A percentile compares a stretch with the other conserved stretches of the same genome.
Conservation (phyloP, 2,113 vertebrate genomes). For the Bolborhynchus lineola region DNA sequence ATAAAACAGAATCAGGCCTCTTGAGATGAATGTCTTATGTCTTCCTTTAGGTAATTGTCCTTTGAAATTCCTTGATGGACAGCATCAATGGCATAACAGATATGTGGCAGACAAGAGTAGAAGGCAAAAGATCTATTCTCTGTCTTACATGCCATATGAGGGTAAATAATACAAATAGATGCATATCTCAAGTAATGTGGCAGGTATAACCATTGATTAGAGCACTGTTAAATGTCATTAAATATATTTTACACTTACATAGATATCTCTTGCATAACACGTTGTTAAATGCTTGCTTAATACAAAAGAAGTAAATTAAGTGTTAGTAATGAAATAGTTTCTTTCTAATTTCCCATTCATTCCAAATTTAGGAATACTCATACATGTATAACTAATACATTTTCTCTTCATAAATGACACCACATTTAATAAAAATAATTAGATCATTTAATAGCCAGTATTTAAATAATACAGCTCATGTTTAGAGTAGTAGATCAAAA, state of each 20-base stretch:
- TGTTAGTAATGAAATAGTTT: not conserved
- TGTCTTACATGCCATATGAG: not conserved
- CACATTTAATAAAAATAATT: not conserved
- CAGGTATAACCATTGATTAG: not conserved
- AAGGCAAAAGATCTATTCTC: not conserved
- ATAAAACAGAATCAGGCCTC: slow-evolving; percentile 26
- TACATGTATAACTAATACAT: not conserved
- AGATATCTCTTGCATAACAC: not conserved
- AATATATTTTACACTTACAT: not conserved
- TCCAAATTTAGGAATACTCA: not conserved
- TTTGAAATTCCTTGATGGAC: slow-evolving; percentile 37
- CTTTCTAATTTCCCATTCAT: not conserved
- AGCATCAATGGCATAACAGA: not conserved
- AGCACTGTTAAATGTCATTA: not conserved
- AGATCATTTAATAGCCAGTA: not conserved
- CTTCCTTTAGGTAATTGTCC: not conserved
- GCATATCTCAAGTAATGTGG: not conserved
- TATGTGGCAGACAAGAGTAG: not conserved
- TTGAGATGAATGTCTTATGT: not conserved
- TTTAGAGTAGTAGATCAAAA: not conserved
- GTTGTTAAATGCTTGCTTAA: not conserved
- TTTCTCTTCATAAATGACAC: not conserved
- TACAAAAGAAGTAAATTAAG: not conserved
- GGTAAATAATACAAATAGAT: not conserved
- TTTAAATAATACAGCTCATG: not conserved